phyloP scores from a whole-genome alignment of 2,888 invertebrate species.

The Ceramica pisi region DNA sequence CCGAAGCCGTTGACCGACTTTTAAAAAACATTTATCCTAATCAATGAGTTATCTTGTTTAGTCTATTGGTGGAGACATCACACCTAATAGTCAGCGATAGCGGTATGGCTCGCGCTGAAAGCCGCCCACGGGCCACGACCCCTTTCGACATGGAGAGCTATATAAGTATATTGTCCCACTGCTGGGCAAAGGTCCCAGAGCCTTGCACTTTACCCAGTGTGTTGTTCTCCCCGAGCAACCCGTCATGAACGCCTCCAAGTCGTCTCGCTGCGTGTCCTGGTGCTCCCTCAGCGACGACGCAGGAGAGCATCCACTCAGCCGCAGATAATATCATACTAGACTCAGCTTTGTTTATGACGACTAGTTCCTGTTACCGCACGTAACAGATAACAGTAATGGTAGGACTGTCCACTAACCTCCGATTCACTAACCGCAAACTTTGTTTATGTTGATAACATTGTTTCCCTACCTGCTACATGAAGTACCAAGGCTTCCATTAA shows the following conservation, averaged over 20 bases:
- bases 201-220: too few species aligned
- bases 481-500: too few species aligned
- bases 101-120: neutral
- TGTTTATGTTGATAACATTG: neutral
- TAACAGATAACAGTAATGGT: neutral
- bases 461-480: constrained; percentile 1
- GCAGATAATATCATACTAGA: too few species aligned
- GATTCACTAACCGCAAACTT: neutral
- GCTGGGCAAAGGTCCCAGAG: too few species aligned
- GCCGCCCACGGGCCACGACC: neutral
- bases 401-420: neutral
- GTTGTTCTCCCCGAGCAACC: too few species aligned
- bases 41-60: constrained; percentile 39
- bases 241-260: too few species aligned
- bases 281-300: neutral
- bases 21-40: constrained; percentile 29
- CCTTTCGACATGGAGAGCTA: too few species aligned
- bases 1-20: constrained; percentile 33
- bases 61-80: constrained; percentile 9
- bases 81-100: neutral
- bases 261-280: too few species aligned
- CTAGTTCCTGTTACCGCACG: neutral
- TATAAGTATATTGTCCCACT: too few species aligned
- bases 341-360: too few species aligned
- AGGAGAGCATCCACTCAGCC: neutral